Conservation (phyloP, 2,888 invertebrate genomes). For the Aspidapion aeneum region DNA sequence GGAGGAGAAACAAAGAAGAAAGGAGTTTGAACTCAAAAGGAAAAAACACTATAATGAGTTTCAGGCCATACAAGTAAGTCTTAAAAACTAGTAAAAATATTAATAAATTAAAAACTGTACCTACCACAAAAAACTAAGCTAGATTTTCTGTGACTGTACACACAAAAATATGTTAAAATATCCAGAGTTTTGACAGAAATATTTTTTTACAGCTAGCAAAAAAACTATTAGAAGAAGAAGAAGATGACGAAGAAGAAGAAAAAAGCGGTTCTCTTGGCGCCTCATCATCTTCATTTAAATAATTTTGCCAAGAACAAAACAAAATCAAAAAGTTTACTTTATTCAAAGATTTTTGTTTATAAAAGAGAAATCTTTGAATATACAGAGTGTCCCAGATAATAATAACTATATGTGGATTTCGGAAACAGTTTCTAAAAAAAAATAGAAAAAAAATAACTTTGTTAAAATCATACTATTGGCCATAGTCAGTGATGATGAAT, state of each 20-base stretch:
- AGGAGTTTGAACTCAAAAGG: slow-evolving; percentile 87
- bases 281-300: background rate
- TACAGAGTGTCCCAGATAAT: too few relatives aligned
- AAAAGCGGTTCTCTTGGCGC: too few relatives aligned
- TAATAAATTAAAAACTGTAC: too few relatives aligned
- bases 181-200: too few relatives aligned
- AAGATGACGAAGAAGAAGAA: slow-evolving; percentile 66
- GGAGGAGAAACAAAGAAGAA: slow-evolving; percentile 60
- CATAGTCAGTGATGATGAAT: too few relatives aligned
- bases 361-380: background rate
- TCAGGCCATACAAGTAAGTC: slow-evolving; percentile 68
- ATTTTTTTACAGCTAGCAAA: slow-evolving; percentile 77
- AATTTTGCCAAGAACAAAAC: slow-evolving; percentile 15
- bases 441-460: too few relatives aligned
- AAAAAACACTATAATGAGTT: slow-evolving; percentile 98
- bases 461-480: too few relatives aligned
- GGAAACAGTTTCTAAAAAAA: too few relatives aligned
- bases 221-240: slow-evolving; percentile 86
- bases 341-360: background rate
- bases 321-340: slow-evolving; percentile 7
- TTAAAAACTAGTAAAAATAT: too few relatives aligned
- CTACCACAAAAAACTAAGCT: too few relatives aligned
- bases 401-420: too few relatives aligned
- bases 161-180: background rate
- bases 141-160: too few relatives aligned